Base-by-base conservation (phyloP, 2,113 vertebrate species). In the Lepus timidus region DNA sequence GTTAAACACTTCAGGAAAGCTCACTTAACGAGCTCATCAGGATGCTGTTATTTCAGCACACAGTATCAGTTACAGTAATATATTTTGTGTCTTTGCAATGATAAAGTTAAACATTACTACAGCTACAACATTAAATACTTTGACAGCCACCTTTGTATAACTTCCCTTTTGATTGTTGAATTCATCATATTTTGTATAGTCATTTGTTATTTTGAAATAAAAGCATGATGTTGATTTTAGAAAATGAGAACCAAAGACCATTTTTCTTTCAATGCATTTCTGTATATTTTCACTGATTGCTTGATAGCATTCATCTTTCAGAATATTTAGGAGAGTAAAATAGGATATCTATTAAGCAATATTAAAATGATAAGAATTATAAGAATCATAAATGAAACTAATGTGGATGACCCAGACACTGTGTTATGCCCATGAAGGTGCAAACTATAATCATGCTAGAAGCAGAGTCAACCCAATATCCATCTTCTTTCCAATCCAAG, bases 361-460 rank as follows among this genome's bases (percentile, higher is more conserved):
- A 93, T 84, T 44, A 96, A 95, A 94, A 88, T 70, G 90, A 90
- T 52, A 55, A 92, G 25, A 95, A 82, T n/a, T 61, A 61, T 76
- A 16, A 94, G 68, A 80, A n/a, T 49, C 44, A 13, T 58, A 70
- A 95, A 12, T 85, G 25, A 95, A 58, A 5, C 25, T 79, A 75
- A 64, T 61, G 10, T 61, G 49, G 58, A 55, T 83, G 20, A 3
- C 68, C 85, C 71, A 83, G 68, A 82, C 14, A 13, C 79, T 90
- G 31, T 25, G 55, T 86, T 84, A 62, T 79, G 51, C 39, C 74
- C 13, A 16, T 6, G 80, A 22, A 74, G 20, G 44, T 78, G 31
- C 29, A 84, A 74, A 70, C 29, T 23, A 22, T 36, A 73, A 70
- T 92, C 44, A 39, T n/a, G 13, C 20, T 58, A 51, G 19, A 55